These are phyloP conservation scores for Desmophyllum pertusum DNA, from an alignment of 92 coral and sea anemone species.

Conservation along the genomic window DNA sequence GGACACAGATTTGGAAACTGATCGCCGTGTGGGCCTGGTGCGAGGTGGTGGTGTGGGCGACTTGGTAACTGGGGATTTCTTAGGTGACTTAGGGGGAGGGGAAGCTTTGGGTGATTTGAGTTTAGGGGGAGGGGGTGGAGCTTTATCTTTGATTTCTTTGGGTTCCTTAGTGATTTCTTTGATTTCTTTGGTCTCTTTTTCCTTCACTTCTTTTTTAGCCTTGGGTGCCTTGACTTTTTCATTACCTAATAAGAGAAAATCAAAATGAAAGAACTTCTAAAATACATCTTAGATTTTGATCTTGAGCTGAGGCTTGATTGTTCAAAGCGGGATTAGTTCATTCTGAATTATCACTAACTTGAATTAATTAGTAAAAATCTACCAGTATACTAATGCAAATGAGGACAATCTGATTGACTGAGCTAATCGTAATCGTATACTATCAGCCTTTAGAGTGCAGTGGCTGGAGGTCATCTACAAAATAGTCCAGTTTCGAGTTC, in stretches of 20 bases:
- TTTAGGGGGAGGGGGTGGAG: slow-evolving; percentile 67
- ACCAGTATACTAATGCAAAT: too few relatives aligned
- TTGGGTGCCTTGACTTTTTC: slow-evolving; percentile 37
- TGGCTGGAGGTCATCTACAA: too few relatives aligned
- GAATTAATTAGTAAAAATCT: too few relatives aligned
- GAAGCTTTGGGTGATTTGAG: slow-evolving; percentile 55
- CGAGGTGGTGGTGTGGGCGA: slow-evolving; percentile 79
- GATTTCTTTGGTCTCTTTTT: slow-evolving; percentile 74
- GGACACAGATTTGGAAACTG: slow-evolving; percentile 85
- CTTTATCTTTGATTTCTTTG: slow-evolving; percentile 76
- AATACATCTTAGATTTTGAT: background rate
- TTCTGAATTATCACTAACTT: too few relatives aligned
- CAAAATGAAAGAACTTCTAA: background rate
- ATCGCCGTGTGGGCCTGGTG: slow-evolving; percentile 70
- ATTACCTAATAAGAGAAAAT: slow-evolving; percentile 44
- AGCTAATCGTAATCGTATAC: too few relatives aligned
- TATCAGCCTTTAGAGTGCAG: too few relatives aligned
- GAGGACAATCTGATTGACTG: too few relatives aligned
- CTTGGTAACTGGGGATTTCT: slow-evolving; percentile 65
- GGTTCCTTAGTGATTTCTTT: slow-evolving; percentile 78
- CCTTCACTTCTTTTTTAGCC: slow-evolving; percentile 51
- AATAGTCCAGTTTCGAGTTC: too few relatives aligned
- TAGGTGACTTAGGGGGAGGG: slow-evolving; percentile 49
- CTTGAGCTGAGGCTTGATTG: background rate
- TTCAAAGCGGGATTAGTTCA: too few relatives aligned